These are phyloP conservation scores for Meloidogyne exigua DNA, from an alignment of 1,140 invertebrate genomes.

Conservation along the genomic window DNA sequence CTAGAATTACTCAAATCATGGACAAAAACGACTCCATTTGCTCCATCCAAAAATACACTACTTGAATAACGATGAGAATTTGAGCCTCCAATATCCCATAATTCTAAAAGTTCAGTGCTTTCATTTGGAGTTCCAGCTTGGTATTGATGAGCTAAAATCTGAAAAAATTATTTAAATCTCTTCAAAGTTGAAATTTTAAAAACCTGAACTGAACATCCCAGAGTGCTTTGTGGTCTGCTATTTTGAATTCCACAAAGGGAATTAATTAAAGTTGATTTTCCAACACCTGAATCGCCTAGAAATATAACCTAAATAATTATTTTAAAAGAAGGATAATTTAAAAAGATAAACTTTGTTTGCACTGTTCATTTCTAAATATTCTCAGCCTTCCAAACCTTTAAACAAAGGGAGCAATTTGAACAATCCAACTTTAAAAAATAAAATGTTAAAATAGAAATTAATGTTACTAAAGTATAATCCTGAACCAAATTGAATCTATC, in stretches of 20 bases:
- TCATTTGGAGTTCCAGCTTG: conserved; percentile 50
- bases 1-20: conserved; percentile 44
- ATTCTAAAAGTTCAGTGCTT: conserved; percentile 41
- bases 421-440: neutral
- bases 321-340: conserved; percentile 6
- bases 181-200: neutral
- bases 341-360: conserved; percentile 9
- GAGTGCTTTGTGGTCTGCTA: conserved; percentile 45
- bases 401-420: conserved; percentile 5
- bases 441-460: neutral
- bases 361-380: conserved; percentile 1
- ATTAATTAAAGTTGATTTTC: conserved; percentile 48
- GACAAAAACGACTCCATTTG: conserved; percentile 43
- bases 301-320: conserved; percentile 33
- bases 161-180: neutral
- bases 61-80: conserved; percentile 39
- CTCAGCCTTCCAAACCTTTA: conserved; percentile 4
- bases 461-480: neutral
- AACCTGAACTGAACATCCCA: conserved; percentile 49
- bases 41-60: conserved; percentile 46
- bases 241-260: conserved; percentile 42
- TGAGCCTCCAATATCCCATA: conserved; percentile 49
- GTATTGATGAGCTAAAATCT: conserved; percentile 48
- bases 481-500: neutral
- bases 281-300: conserved; percentile 48